Evolutionary conservation across 2,888 invertebrate species (phyloP), one percentile per base, ranked within the genome.

Genomic region (Sarcophaga caerulescens): DNA sequence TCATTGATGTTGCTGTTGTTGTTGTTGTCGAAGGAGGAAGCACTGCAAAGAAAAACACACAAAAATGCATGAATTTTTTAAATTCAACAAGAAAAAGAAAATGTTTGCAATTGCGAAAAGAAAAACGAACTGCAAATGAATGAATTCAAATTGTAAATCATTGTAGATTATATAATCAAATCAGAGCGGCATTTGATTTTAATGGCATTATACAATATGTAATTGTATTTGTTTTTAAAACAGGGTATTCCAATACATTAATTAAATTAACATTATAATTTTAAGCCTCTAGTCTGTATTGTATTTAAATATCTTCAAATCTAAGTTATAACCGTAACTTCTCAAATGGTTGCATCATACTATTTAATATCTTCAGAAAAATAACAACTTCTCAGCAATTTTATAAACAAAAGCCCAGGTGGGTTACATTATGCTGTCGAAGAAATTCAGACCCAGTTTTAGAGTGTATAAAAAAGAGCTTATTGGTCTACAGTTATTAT

Each of bases 11-110:
- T 76, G 89, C 82, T 87, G 89, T 83, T 85, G 89, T 85, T 87
- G 89, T 83, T 85, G 89, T 86, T 73, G 88, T 80, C 81, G 90
- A 87, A 89, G 90, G 90, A 91, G 92, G 93, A 92, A 93, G 92
- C 92, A 92, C 94, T 94, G 90, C 60, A 79, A 63, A 71, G 77
- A 77, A 83, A 17, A 45, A 44, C 6, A 45, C 5, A 45, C 71
- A 69, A 57, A 76, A 71, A 68, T 66, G 65, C 66, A 57, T 21
- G 17, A 47, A 69, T 57, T 11, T n/a, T 60, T 60, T 11, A 47
- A 77, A 82, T 82, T 60, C 63, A 44, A 71, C 57, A 23, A 68
- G 19, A 21, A 68, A 66, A 70, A 57, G 14, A 70, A 71, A 65
- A 25, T 19, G 19, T 10, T 68, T 75, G 52, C 57, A 70, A 70